phyloP scores from a whole-genome alignment of 2,797 vertebrate species.

The Carcharodon carcharias region DNA sequence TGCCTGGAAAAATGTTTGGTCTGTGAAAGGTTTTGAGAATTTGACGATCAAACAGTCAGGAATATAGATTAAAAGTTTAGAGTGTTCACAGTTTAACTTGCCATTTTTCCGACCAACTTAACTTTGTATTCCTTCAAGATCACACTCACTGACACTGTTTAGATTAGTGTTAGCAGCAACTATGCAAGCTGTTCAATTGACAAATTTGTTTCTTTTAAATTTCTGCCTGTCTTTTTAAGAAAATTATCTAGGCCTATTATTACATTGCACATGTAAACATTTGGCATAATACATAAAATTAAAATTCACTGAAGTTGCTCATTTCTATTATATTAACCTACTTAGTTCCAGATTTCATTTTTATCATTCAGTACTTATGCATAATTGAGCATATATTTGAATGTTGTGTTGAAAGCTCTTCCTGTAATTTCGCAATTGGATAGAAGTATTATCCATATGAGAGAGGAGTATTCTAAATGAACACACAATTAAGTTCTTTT shows the following conservation, averaged over 20 bases:
- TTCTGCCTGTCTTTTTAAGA: neutral
- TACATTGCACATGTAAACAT: neutral
- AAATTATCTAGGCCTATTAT: neutral
- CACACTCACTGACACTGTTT: neutral
- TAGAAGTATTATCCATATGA: neutral
- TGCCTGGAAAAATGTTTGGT: neutral
- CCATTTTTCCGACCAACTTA: neutral
- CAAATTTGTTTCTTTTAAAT: neutral
- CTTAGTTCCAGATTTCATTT: neutral
- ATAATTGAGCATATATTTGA: neutral
- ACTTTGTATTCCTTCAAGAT: neutral
- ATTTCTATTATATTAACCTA: neutral
- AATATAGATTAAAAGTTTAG: neutral
- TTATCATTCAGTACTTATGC: neutral
- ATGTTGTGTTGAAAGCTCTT: neutral
- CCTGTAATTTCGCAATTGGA: neutral
- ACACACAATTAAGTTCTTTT: neutral
- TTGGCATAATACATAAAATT: neutral
- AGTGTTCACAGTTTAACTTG: slow-evolving; percentile 8
- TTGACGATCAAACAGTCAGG: neutral
- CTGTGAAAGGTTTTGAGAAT: neutral
- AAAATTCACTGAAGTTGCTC: neutral
- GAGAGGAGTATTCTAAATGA: neutral
- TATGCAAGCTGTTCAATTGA: neutral
- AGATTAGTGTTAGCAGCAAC: neutral